A percentile compares a stretch with the other conserved stretches of the same genome.
Conservation (phyloP, 2,888 invertebrate genomes). For the Ornithoptera alexandrae region DNA sequence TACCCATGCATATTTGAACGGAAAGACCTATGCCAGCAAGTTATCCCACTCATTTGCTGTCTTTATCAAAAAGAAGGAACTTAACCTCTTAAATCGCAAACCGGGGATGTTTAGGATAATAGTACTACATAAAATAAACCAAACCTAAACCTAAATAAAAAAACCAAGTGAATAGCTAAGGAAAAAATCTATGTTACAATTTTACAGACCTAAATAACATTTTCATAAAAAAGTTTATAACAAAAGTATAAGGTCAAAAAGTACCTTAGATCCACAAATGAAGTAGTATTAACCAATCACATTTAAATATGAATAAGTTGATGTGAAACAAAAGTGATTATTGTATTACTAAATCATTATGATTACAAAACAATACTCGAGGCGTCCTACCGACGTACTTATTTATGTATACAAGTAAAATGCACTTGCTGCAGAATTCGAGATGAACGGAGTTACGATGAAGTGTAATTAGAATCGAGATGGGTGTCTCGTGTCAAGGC, state of each 20-base stretch:
- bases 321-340: background rate
- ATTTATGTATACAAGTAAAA: slow-evolving; percentile 12
- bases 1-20: no score
- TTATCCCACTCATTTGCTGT: no score
- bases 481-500: background rate
- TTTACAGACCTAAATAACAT: background rate
- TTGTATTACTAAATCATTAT: slow-evolving; percentile 5
- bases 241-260: background rate
- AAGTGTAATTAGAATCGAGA: slow-evolving; percentile 16
- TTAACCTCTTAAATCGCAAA: no score
- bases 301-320: background rate
- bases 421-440: slow-evolving; percentile 23
- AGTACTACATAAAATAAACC: no score
- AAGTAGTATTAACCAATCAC: background rate
- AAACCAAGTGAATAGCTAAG: background rate
- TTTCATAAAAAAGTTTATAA: background rate
- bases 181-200: background rate
- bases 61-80: no score
- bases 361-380: slow-evolving; percentile 19
- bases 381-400: slow-evolving; percentile 15
- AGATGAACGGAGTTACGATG: slow-evolving; percentile 18
- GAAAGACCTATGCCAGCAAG: no score
- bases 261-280: background rate
- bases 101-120: no score
- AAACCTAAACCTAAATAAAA: no score